Base-by-base conservation (phyloP, 2,888 invertebrate species). In the Eupeodes luniger region DNA sequence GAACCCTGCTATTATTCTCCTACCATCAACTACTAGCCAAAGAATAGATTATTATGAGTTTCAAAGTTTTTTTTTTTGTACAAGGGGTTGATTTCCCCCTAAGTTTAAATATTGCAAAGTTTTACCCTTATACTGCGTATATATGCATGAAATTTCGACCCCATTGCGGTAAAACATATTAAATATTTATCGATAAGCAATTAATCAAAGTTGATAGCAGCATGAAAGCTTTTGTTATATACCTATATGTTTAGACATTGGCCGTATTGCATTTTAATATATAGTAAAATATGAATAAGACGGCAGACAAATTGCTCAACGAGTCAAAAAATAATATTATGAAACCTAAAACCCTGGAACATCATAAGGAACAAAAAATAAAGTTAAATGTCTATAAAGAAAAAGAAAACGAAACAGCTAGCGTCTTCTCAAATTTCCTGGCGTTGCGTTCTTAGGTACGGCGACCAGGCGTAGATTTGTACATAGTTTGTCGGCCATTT, bases 161-260 rank as follows among this genome's bases (percentile, higher is more conserved):
- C 51, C 47, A 57, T 14, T 59, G 10, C 16, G 12, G 72, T 27
- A 51, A 55, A 55, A 47, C 72, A 80, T 70, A 80, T 72, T 64
- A 80, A 64, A 80, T 80, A 77, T 77, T 77, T 76, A 82, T 79
- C 80, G 75, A 64, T 70, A 70, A 16, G 59, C 61, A 80, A 75
- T 84, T 84, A 80, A 84, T 76, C 76, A 76, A 80, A 67, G 53
- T 79, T 79, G 66, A 78, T 59, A 74, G 59, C 51, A 74, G 59
- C 51, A 44, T 59, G 57, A 62, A 78, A 53, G 44, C 49, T 51
- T 59, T 67, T 66, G 57, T 27, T 27, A 27, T 27, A 27, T 27
- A 27, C 27, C 27, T 27, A 27, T 19, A 19, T 80, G 47, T 51
- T 55, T 44, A 57, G 70, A 51, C 66, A 77, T 66, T 47, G 66